Conservation (phyloP, 2,797 vertebrate genomes). For the Myotis myotis region DNA sequence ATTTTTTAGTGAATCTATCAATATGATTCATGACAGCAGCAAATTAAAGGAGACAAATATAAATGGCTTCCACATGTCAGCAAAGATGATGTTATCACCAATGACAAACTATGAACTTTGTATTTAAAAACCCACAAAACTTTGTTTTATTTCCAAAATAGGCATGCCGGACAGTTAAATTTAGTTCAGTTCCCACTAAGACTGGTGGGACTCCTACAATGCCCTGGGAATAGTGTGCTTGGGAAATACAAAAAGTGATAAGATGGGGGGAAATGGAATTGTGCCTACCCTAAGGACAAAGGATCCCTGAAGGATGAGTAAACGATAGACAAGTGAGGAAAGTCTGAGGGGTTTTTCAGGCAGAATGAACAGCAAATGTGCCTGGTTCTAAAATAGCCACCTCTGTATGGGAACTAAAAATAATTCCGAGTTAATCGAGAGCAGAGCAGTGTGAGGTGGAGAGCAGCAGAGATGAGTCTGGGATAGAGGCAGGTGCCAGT, state of each 20-base stretch:
- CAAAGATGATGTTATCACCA: neutral
- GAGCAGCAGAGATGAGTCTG: neutral
- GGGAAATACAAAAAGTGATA: neutral
- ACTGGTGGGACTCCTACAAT: neutral
- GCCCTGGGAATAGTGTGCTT: neutral
- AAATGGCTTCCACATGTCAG: neutral
- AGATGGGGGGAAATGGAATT: neutral
- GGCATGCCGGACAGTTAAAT: neutral
- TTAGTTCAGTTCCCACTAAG: neutral
- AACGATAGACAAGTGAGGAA: neutral
- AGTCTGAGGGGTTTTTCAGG: neutral
- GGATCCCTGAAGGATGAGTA: neutral
- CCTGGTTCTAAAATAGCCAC: constrained; percentile 47
- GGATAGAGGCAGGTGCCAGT: constrained; percentile 53
- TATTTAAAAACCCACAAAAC: neutral
- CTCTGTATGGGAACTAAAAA: constrained; percentile 49
- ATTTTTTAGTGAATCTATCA: neutral
- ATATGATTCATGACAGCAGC: neutral
- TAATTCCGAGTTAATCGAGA: constrained; percentile 37
- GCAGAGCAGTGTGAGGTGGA: neutral
- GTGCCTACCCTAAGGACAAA: neutral
- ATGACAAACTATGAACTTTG: neutral
- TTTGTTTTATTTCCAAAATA: neutral
- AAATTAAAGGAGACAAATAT: neutral
- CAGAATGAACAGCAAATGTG: constrained; percentile 16